These are phyloP conservation scores for Dipodomys merriami DNA, from an alignment of 2,113 vertebrate species.

Conservation along the genomic window DNA sequence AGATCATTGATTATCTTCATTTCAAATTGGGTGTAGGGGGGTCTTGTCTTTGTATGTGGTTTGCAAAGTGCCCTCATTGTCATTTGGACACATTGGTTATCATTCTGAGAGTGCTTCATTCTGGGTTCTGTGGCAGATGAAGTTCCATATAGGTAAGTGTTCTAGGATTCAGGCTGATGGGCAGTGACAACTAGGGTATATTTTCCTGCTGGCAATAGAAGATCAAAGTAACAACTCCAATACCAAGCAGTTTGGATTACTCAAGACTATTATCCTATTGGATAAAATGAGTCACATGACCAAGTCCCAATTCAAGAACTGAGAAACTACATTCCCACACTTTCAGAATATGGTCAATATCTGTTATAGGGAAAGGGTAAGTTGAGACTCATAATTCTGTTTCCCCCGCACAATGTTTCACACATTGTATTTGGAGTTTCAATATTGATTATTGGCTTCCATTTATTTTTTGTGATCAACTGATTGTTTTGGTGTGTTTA, in stretches of 20 bases:
- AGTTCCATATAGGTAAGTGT: too few relatives aligned
- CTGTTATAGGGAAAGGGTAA: not conserved
- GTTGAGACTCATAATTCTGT: not conserved
- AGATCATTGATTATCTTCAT: not conserved
- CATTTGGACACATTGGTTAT: not conserved
- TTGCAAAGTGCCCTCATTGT: not conserved
- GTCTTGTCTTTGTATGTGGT: not conserved
- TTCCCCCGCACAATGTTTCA: not conserved
- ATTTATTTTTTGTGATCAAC: conserved; percentile 13
- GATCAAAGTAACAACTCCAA: not conserved
- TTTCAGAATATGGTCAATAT: not conserved
- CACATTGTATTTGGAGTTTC: not conserved
- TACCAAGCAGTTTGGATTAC: not conserved
- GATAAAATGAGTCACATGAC: not conserved
- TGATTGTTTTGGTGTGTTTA: not conserved
- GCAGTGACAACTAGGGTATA: too few relatives aligned
- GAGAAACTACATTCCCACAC: not conserved
- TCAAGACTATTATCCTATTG: not conserved
- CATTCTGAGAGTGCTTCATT: not conserved
- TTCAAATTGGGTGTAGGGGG: not conserved
- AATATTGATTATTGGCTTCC: not conserved
- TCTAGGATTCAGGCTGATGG: not conserved
- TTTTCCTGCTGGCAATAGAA: not conserved
- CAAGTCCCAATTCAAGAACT: not conserved
- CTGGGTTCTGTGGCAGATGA: not conserved